Evolutionary conservation across 92 coral and sea anemone species (phyloP).

Genomic region (Phenganax subtilis): DNA sequence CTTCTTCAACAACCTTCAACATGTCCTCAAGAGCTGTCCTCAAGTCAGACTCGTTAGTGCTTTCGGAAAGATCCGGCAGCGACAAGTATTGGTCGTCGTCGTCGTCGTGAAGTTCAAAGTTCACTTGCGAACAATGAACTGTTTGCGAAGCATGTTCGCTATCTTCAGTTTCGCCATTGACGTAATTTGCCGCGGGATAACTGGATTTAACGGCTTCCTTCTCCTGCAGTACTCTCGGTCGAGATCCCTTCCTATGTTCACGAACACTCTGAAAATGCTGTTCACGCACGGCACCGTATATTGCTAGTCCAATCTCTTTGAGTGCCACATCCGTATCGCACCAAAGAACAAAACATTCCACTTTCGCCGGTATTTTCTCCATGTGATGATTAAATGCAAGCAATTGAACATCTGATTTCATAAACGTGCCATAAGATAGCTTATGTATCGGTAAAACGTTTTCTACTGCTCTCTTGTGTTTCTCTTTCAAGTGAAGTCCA

Average conservation of each 20-base stretch:
- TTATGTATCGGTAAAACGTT: slow-evolving; percentile 62
- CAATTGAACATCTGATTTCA: slow-evolving; percentile 58
- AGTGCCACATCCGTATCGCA: slow-evolving; percentile 76
- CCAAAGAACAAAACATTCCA: slow-evolving; percentile 84
- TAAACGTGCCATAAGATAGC: slow-evolving; percentile 75
- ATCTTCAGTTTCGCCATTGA: not conserved
- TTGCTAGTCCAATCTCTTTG: slow-evolving; percentile 68
- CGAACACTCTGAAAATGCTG: slow-evolving; percentile 83
- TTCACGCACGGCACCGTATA: slow-evolving; percentile 83
- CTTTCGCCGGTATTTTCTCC: slow-evolving; percentile 62
- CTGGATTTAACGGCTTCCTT: slow-evolving; percentile 1
- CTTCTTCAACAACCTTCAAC: slow-evolving; percentile 39
- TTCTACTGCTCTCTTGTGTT: slow-evolving; percentile 32
- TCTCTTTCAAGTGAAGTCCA: slow-evolving; percentile 62
- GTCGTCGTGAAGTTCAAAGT: slow-evolving; percentile 34
- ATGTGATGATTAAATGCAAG: slow-evolving; percentile 93
- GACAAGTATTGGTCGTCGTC: slow-evolving; percentile 26
- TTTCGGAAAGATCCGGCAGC: slow-evolving; percentile 34
- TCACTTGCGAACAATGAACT: not conserved
- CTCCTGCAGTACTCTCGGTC: slow-evolving; percentile 5
- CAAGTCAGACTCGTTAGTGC: slow-evolving; percentile 26
- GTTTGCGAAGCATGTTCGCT: not conserved
- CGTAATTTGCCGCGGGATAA: not conserved
- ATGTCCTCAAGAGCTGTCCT: slow-evolving; percentile 40
- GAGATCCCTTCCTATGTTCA: slow-evolving; percentile 60